A percentile compares a stretch with the other conserved stretches of the same genome.
Evolutionary conservation across 2,888 invertebrate species (phyloP).

Genomic region (Aproaerema taeniolella): DNA sequence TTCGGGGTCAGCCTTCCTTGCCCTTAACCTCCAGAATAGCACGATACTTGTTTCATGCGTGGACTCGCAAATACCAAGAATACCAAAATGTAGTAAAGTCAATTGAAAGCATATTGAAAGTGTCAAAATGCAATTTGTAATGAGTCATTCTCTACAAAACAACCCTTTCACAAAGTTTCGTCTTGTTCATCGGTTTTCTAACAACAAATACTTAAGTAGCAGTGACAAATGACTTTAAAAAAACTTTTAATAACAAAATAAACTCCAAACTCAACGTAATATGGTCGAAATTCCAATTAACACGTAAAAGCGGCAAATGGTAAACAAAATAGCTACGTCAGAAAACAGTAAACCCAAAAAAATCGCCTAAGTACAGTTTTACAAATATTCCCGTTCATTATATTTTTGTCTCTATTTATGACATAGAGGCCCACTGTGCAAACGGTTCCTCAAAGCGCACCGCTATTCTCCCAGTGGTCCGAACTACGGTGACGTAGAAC

Average conservation of each 20-base stretch:
- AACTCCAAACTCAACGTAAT: too few relatives aligned
- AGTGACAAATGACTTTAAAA: too few relatives aligned
- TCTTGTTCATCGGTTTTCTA: conserved; percentile 8
- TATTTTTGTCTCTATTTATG: conserved; percentile 59
- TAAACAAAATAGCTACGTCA: conserved; percentile 32
- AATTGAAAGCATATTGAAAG: too few relatives aligned
- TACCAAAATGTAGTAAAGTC: too few relatives aligned
- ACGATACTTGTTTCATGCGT: too few relatives aligned
- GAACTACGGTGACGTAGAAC: conserved; percentile 23
- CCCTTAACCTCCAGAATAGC: too few relatives aligned
- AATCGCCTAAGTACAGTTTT: conserved; percentile 48
- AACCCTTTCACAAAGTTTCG: conserved; percentile 22
- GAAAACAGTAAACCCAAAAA: conserved; percentile 30
- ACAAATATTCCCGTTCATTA: conserved; percentile 68
- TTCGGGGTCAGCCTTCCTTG: too few relatives aligned
- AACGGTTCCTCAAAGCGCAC: conserved; percentile 44
- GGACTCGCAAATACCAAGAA: too few relatives aligned
- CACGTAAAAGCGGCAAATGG: background rate
- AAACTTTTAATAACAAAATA: too few relatives aligned
- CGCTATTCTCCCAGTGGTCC: conserved; percentile 44
- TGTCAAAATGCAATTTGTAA: conserved; percentile 8
- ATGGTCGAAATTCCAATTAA: too few relatives aligned
- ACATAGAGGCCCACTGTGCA: conserved; percentile 55
- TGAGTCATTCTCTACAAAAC: conserved; percentile 6
- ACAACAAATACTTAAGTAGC: conserved; percentile 14